phyloP scores from a whole-genome alignment of 2,113 vertebrate species.

The Pristiophorus japonicus region DNA sequence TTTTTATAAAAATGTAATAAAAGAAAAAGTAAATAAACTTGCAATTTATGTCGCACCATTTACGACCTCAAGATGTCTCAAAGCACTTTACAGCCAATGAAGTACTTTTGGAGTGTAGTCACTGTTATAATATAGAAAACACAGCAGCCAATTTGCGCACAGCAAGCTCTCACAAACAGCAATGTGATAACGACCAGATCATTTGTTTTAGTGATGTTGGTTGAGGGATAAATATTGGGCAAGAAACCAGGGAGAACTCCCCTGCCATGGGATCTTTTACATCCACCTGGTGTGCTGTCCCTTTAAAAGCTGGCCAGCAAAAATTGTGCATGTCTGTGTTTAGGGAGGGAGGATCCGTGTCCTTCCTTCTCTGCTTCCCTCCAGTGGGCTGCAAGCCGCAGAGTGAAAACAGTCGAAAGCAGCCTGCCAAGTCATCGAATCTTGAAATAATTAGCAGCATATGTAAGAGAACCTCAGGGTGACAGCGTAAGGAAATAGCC shows the following conservation, averaged over 20 bases:
- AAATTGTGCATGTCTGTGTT: not conserved
- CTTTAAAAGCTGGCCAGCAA: not conserved
- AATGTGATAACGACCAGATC: not conserved
- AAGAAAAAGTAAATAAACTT: not conserved
- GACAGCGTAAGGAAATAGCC: constrained; percentile 22
- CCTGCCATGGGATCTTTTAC: not conserved
- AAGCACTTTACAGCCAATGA: not conserved
- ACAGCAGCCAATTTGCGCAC: not conserved
- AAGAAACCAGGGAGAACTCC: not conserved
- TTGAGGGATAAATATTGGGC: not conserved
- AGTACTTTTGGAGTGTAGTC: not conserved
- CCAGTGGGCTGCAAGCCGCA: not conserved
- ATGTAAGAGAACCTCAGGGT: constrained; percentile 2
- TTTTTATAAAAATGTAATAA: not conserved
- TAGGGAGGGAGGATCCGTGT: not conserved
- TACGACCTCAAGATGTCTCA: not conserved
- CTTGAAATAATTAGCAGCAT: constrained; percentile 19
- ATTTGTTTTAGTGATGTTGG: not conserved
- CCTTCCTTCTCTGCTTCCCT: constrained; percentile 13
- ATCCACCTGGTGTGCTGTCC: not conserved
- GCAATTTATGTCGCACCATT: not conserved
- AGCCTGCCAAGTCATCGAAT: constrained; percentile 22
- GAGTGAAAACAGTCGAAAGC: not conserved
- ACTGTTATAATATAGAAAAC: not conserved
- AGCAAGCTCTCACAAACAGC: not conserved